These are phyloP conservation scores for Syngnathus floridae DNA, from an alignment of 2,113 vertebrate genomes.

Conservation along the genomic window DNA sequence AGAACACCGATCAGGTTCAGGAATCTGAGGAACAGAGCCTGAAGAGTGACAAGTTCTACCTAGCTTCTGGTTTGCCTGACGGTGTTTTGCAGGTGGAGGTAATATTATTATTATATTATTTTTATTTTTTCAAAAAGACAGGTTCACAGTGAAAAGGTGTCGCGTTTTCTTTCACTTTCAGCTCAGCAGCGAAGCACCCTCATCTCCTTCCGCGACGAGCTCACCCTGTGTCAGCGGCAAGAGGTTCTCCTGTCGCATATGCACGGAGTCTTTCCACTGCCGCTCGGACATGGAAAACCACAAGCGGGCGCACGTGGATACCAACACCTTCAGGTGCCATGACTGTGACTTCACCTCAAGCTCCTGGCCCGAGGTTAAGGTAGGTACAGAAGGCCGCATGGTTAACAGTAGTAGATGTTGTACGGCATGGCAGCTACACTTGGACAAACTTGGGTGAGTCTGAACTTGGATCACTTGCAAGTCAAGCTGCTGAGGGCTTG, in stretches of 20 bases:
- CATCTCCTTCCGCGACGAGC: slow-evolving; percentile 62
- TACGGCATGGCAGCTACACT: no score
- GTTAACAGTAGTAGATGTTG: no score
- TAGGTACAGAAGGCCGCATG: slow-evolving; percentile 45
- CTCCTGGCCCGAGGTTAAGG: slow-evolving; percentile 88
- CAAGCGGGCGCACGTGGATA: slow-evolving; percentile 89
- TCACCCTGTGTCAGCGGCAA: slow-evolving; percentile 70
- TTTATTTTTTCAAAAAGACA: neutral
- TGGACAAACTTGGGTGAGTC: no score
- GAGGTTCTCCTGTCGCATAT: slow-evolving; percentile 94
- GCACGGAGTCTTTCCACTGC: slow-evolving; percentile 85
- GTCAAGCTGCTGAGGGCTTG: neutral
- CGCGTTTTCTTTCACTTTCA: slow-evolving; percentile 35
- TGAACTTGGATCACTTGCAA: neutral
- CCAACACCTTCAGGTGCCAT: slow-evolving; percentile 87
- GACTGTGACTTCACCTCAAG: slow-evolving; percentile 86
- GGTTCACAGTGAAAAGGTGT: no score
- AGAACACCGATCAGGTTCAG: slow-evolving; percentile 61
- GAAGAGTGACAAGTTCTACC: slow-evolving; percentile 77
- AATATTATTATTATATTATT: neutral
- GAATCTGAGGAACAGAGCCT: slow-evolving; percentile 65
- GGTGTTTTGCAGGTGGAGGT: slow-evolving; percentile 82
- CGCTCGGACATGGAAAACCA: slow-evolving; percentile 98
- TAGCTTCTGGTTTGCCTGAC: slow-evolving; percentile 67
- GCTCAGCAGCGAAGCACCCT: slow-evolving; percentile 74